Conservation (phyloP, 2,888 invertebrate species). For the Kuschelorhynchus macadamiae region DNA sequence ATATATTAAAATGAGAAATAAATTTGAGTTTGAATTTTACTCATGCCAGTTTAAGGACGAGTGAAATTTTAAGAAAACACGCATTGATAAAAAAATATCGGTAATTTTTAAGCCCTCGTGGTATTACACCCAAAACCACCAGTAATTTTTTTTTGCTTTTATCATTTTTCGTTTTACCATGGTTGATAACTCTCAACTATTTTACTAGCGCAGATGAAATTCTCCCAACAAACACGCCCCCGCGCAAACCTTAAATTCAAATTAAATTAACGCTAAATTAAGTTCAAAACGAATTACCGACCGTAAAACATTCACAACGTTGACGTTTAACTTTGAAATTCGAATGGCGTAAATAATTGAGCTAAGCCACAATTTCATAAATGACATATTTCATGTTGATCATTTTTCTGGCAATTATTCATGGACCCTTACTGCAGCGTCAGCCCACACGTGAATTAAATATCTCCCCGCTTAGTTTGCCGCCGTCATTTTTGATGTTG, state of each 20-base stretch:
- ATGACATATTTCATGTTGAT: constrained; percentile 59
- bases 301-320: constrained; percentile 55
- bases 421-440: constrained; percentile 36
- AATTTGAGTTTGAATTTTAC: no score
- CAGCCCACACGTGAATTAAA: constrained; percentile 30
- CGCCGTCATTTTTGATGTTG: constrained; percentile 39
- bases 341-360: constrained; percentile 58
- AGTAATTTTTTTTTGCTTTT: no score
- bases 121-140: no score
- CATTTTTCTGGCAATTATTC: constrained; percentile 49
- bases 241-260: constrained; percentile 47
- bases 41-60: no score
- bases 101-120: no score
- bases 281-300: constrained; percentile 53
- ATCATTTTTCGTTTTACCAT: no score
- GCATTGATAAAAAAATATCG: no score
- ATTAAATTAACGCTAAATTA: constrained; percentile 58
- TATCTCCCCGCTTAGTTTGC: constrained; percentile 39
- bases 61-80: no score
- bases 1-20: no score
- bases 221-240: no score
- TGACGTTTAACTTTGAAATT: constrained; percentile 58
- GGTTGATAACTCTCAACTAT: no score
- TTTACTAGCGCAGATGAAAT: no score
- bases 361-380: constrained; percentile 59